A percentile compares a stretch with the other conserved stretches of the same genome.
These are phyloP conservation scores for Bergia sp. DNA, from an alignment of 92 coral and sea anemone species.

Conservation along the genomic window DNA sequence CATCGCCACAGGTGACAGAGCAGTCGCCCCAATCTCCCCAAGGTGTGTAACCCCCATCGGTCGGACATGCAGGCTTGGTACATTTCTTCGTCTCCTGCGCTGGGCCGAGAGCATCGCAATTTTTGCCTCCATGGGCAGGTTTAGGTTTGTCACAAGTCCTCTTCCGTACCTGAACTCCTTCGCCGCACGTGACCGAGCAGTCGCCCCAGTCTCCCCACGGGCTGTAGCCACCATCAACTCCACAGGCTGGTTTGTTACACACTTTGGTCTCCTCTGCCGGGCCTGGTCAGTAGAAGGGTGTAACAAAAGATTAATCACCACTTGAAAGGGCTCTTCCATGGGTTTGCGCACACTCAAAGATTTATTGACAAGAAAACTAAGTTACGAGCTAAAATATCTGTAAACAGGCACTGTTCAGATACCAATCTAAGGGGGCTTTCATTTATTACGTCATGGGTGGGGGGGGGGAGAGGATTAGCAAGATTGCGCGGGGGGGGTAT, in stretches of 20 bases:
- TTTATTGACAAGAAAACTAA: too few species aligned
- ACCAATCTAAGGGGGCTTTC: too few species aligned
- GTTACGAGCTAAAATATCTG: too few species aligned
- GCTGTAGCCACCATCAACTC: conserved; percentile 8
- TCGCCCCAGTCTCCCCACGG: conserved; percentile 39
- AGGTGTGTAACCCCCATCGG: conserved; percentile 8
- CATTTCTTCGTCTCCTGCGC: conserved; percentile 26
- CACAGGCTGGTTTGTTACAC: conserved; percentile 34
- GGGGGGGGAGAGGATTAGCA: too few species aligned
- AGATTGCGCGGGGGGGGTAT: too few species aligned
- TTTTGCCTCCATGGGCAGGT: conserved; percentile 20
- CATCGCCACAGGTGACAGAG: conserved; percentile 11
- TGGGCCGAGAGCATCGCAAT: conserved; percentile 13
- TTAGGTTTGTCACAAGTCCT: conserved; percentile 19
- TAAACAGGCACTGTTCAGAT: background rate
- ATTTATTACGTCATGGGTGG: too few species aligned
- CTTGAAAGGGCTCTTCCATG: too few species aligned
- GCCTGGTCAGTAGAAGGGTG: background rate
- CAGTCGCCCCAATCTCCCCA: conserved; percentile 42
- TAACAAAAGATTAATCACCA: too few species aligned
- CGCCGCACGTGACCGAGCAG: conserved; percentile 37
- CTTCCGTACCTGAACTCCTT: conserved; percentile 23
- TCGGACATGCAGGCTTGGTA: conserved; percentile 17
- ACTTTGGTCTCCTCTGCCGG: conserved; percentile 32
- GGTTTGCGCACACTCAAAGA: too few species aligned